phyloP scores from a whole-genome alignment of 2,888 invertebrate genomes.

The Pyrrhosoma nymphula region DNA sequence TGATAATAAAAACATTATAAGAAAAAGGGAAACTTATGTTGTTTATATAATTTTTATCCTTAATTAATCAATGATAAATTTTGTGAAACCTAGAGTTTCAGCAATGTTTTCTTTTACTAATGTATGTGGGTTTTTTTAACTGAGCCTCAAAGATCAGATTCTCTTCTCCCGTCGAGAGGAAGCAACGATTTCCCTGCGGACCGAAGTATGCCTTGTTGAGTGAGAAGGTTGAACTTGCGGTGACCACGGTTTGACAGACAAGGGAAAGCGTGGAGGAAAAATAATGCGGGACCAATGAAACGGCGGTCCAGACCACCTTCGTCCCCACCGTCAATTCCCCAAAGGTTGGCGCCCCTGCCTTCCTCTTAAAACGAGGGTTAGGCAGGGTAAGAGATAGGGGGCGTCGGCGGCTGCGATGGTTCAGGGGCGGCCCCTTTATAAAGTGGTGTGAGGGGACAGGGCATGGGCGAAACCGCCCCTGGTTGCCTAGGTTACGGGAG shows the following conservation, averaged over 20 bases:
- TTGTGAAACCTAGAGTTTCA: too few relatives aligned
- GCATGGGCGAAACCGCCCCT: conserved; percentile 42
- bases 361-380: conserved; percentile 41
- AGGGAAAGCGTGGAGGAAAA: background rate
- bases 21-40: too few relatives aligned
- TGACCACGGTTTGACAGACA: background rate
- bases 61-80: too few relatives aligned
- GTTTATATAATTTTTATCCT: too few relatives aligned
- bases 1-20: too few relatives aligned
- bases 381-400: conserved; percentile 19
- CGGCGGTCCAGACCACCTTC: background rate
- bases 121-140: too few relatives aligned
- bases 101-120: too few relatives aligned
- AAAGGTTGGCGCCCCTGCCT: conserved; percentile 48
- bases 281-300: background rate
- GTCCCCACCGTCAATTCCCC: background rate
- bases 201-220: too few relatives aligned
- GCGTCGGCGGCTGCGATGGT: background rate
- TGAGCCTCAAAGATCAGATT: too few relatives aligned
- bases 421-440: background rate
- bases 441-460: background rate
- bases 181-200: too few relatives aligned
- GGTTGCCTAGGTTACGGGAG: conserved; percentile 63
- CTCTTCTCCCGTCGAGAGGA: too few relatives aligned
- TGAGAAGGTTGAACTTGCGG: too few relatives aligned